A percentile compares a stretch with the other conserved stretches of the same genome.
Conservation (phyloP, 2,113 vertebrate genomes). For the Brachypteracias leptosomus region DNA sequence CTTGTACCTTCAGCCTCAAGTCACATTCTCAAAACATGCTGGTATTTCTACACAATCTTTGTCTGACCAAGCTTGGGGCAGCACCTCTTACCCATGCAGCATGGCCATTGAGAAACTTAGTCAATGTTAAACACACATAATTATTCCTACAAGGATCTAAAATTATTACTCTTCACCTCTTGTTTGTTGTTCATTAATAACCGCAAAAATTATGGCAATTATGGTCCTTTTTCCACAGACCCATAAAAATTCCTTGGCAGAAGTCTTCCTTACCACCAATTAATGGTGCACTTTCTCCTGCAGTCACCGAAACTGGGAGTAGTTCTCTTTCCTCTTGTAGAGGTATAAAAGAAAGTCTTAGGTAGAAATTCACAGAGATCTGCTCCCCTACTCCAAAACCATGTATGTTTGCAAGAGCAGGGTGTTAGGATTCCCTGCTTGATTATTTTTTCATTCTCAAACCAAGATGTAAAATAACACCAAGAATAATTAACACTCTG, state of each 20-base stretch:
- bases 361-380: not conserved
- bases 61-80: not conserved
- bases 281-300: not conserved
- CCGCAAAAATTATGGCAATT: not conserved
- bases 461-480: not conserved
- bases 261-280: not conserved
- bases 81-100: not conserved
- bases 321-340: not conserved
- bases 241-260: not conserved
- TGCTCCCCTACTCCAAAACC: not conserved
- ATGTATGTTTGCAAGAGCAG: rapidly evolving
- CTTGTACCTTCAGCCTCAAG: not conserved
- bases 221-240: not conserved
- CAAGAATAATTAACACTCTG: not conserved
- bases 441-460: not conserved
- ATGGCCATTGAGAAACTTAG: not conserved
- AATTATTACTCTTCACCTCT: not conserved
- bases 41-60: not conserved
- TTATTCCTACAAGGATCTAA: not conserved
- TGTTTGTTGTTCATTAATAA: not conserved
- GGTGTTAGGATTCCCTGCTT: not conserved
- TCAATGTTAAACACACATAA: not conserved
- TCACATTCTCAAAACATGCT: not conserved
- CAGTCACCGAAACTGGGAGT: not conserved
- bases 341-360: not conserved